Conservation (phyloP, 2,797 vertebrate genomes). For the Myotis planiceps region DNA sequence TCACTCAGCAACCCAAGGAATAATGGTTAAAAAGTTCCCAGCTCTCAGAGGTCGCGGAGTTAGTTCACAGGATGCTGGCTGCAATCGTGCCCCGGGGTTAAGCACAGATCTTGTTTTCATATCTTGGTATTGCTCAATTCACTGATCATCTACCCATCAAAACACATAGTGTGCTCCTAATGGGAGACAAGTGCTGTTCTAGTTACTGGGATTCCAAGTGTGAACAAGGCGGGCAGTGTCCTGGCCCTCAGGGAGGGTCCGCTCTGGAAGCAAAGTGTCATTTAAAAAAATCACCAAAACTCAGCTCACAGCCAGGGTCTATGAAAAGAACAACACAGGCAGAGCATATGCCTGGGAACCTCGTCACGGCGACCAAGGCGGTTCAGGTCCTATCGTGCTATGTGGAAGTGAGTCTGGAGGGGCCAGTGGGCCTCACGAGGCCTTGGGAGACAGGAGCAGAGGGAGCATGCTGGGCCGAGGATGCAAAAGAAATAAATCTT, state of each 20-base stretch:
- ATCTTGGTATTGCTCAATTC: constrained; percentile 7
- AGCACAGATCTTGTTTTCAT: not conserved
- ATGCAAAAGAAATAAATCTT: constrained; percentile 39
- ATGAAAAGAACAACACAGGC: not conserved
- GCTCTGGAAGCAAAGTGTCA: constrained; percentile 24
- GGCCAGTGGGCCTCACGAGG: accelerated
- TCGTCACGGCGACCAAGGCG: not conserved
- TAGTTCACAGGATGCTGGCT: not conserved
- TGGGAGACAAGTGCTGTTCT: not conserved
- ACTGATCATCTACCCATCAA: not conserved
- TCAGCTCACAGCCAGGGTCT: not conserved
- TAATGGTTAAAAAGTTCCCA: constrained; percentile 21
- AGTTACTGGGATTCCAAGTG: not conserved
- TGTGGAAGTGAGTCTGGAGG: not conserved
- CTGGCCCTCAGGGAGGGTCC: not conserved
- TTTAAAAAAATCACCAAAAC: not conserved
- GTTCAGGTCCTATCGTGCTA: too few relatives aligned
- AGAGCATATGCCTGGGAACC: not conserved
- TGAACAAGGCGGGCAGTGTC: not conserved
- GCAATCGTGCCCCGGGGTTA: not conserved
- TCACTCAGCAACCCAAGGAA: not conserved
- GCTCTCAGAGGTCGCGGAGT: not conserved
- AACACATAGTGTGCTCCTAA: not conserved
- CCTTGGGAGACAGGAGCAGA: not conserved
- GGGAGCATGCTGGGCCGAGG: not conserved